phyloP scores from a whole-genome alignment of 2,113 vertebrate species.

The Bombycilla garrulus region DNA sequence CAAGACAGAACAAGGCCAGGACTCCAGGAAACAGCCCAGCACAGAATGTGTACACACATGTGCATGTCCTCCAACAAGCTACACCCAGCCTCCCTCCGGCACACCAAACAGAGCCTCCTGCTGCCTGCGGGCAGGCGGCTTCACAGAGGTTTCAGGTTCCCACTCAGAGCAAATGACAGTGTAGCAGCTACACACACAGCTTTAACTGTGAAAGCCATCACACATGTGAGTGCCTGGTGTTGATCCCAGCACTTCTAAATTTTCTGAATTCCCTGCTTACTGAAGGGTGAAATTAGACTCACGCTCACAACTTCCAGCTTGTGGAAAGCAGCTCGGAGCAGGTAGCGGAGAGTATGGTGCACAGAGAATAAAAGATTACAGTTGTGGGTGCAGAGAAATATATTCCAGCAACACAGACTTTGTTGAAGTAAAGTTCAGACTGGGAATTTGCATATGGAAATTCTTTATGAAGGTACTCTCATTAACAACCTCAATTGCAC shows the following conservation, averaged over 20 bases:
- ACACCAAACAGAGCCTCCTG: neutral
- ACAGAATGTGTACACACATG: neutral
- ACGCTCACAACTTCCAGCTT: neutral
- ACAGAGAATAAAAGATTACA: neutral
- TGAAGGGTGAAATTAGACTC: slow-evolving; percentile 58
- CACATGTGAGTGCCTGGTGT: neutral
- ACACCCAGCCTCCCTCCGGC: neutral
- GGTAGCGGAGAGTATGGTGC: neutral
- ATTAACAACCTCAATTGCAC: slow-evolving; percentile 45
- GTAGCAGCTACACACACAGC: neutral
- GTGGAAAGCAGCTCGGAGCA: neutral
- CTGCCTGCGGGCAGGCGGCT: neutral
- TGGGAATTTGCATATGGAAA: slow-evolving; percentile 52
- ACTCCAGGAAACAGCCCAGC: neutral
- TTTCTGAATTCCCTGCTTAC: slow-evolving; percentile 45
- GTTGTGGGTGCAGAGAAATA: slow-evolving; percentile 4
- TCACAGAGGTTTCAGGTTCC: neutral
- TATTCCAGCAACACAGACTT: slow-evolving; percentile 16
- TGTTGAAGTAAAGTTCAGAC: slow-evolving; percentile 36
- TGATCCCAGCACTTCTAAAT: slow-evolving; percentile 9
- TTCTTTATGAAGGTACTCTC: slow-evolving; percentile 37
- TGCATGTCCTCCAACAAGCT: neutral
- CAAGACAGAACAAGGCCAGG: slow-evolving; percentile 47
- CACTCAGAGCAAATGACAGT: neutral
- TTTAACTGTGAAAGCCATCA: neutral